These are phyloP conservation scores for Ictalurus furcatus DNA, from an alignment of 2,113 vertebrate species.

Conservation along the genomic window DNA sequence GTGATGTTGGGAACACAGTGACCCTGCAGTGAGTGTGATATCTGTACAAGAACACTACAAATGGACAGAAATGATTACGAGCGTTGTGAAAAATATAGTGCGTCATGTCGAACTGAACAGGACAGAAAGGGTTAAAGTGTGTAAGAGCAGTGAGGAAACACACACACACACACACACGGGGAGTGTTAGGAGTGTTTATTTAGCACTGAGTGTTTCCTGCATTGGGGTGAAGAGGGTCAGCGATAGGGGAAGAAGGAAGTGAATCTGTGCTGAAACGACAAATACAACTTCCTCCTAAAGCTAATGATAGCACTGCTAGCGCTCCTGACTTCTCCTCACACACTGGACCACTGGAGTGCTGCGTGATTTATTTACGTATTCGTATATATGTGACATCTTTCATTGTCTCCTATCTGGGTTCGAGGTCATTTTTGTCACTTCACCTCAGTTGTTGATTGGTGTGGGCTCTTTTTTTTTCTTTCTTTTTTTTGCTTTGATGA, in stretches of 20 bases:
- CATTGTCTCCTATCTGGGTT: not conserved
- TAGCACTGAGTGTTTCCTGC: constrained; percentile 25
- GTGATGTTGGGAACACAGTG: not conserved
- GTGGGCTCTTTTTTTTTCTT: not conserved
- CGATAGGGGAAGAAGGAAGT: constrained; percentile 8
- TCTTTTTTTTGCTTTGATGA: not conserved
- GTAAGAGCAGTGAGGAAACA: not conserved
- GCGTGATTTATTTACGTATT: not conserved
- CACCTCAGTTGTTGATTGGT: not conserved
- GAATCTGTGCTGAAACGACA: constrained; percentile 15
- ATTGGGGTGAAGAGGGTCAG: constrained; percentile 4
- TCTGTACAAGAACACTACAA: not conserved
- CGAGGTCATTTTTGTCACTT: not conserved
- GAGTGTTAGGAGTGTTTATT: not conserved
- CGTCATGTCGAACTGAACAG: not conserved
- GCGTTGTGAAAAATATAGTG: not conserved
- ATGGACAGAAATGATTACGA: not conserved
- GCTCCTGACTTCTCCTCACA: not conserved
- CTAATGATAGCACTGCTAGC: not conserved
- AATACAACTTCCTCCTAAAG: constrained; percentile 1
- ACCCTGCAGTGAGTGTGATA: not conserved
- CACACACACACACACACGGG: not conserved
- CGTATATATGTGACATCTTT: not conserved
- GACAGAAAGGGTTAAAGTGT: not conserved
- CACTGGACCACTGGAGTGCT: not conserved